Base-by-base conservation (phyloP, 2,888 invertebrate genomes). In the Phymatocera aterrima region DNA sequence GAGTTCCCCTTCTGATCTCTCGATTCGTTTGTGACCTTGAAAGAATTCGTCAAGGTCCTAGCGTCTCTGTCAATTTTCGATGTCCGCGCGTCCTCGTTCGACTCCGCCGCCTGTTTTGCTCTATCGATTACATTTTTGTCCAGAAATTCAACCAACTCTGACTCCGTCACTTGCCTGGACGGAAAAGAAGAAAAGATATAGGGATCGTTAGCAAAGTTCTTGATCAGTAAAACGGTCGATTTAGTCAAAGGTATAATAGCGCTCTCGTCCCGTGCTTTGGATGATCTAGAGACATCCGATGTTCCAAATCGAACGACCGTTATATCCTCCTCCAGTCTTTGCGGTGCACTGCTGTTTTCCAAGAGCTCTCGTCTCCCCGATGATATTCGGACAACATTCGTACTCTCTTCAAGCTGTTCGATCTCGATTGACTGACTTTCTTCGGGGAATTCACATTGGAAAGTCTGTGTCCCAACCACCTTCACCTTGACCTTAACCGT, bases 401-500 rank as follows among this genome's bases (percentile, higher is more conserved):
- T 28, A 4, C 12, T 57, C 34, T 37, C 61, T 37, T 18, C 34
- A 5, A 68, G 28, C 2, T 68, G 12, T 46, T 46, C 24, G 6
- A n/a, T 46, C 68, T 68, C 46, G 24, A 37, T 64, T n/a, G n/a
- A 5, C n/a, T 40, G 46, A 46, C 46, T 21, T 37, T 64, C 64
- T 8, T 28, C 46, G 15, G 21, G n/a, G 28, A 72, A 72, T 48
- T 72, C 72, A 28, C 72, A 72, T 18, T 48, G 51, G 51, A 72
- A 72, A 24, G 72, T 72, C 18, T 72, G 72, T 4, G 72, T 72
- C n/a, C 72, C 72, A 4, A 18, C 24, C 18, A n/a, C 43, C 46
- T 51, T 72, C 12, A 48, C 48, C 31, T 51, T 34, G 72, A 72
- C 31, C 48, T 34, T 46, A 12, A 8, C 10, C 34, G 34, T 34